Evolutionary conservation across 2,888 invertebrate species (phyloP), one percentile per base, ranked within the genome.

Genomic region (Tetranychus piercei): DNA sequence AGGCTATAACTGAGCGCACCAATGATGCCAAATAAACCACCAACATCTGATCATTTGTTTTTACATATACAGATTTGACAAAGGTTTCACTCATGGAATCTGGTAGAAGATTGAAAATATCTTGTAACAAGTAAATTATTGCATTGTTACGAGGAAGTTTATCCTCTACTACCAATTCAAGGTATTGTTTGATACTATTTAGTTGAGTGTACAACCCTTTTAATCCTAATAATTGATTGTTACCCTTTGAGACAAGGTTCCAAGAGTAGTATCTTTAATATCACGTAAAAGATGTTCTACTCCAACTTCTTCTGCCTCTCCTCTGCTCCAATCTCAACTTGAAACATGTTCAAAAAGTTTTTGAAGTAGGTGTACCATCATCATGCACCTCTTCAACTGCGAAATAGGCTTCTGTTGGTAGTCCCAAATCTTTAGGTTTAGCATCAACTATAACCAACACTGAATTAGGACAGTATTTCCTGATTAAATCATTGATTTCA

Each of bases 261-360:
- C 95, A 15, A 95, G 94, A 4, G 95, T 95, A 45, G 95, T 95
- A 81, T 96, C 95, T 83, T 84, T 83, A 76, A 84, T 84, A 77
- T 83, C 83, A 67, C 83, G 87, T 72, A 99, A 84, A 76, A 99
- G 86, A 86, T 99, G 99, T 83, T 99, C 99, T 0, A 99, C 99
- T 18, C 99, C 99, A 20, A 99, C 99, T 86, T 99, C 99, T 82
- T 99, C 99, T 0, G 99, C 99, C 83, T n/a, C n/a, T 99, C 99
- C 82, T 99, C 99, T 2, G 99, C 99, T 6, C 97, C 99, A 81
- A 99, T 99, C 87, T 99, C 99, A n/a, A 85, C 97, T 97, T 9
- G 96, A 91, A 20, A 99, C 94, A 85, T 99, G 99, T 82, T 99
- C 97, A 85, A 99, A n/a, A 99, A 7, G 99, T 99, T 83, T 97